Evolutionary conservation across 2,888 invertebrate species (phyloP), one percentile per base, ranked within the genome.

Genomic region (Drosophila colorata): DNA sequence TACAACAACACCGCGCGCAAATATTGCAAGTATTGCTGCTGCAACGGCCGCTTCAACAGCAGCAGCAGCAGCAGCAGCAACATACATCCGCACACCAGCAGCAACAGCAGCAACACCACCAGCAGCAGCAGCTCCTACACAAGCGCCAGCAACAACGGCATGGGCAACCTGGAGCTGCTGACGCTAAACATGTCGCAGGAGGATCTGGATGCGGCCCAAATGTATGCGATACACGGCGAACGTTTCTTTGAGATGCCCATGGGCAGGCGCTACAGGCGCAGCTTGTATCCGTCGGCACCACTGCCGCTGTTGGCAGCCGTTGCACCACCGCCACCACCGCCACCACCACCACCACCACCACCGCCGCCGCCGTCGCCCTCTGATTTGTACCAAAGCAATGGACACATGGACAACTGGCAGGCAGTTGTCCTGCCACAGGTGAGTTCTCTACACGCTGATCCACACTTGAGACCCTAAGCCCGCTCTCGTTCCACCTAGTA

Each of bases 211-310:
- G 61, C 76, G 0, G 49, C 60, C 4, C 80, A 68, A 38, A 52
- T 76, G 80, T 68, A 78, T 41, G 78, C 81, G 0, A 73, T 67
- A 5, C 38, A 80, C 20, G 77, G 80, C 8, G 76, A 77, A 13
- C 38, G 20, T 1, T 75, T 77, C 57, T 71, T 79, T 20, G 56
- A 79, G 11, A 77, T 77, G 76, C 69, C 79, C 2, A 49, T 70
- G 57, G 71, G 67, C 4, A 47, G 35, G n/a, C 33, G 56, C 0
- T 79, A 70, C 40, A 67, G 25, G 0, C 25, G 23, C 33, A 46
- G 25, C 9, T 6, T 58, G 9, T 28, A 47, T 47, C 14, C 49
- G 35, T 1, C 16, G 5, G 0, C 14, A 8, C 38, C 40, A 44
- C 18, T 5, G 1, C 18, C 18, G 1, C 20, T 33, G 13, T 33